Evolutionary conservation across 2,888 invertebrate species (phyloP).

Genomic region (Agrilus biguttatus): DNA sequence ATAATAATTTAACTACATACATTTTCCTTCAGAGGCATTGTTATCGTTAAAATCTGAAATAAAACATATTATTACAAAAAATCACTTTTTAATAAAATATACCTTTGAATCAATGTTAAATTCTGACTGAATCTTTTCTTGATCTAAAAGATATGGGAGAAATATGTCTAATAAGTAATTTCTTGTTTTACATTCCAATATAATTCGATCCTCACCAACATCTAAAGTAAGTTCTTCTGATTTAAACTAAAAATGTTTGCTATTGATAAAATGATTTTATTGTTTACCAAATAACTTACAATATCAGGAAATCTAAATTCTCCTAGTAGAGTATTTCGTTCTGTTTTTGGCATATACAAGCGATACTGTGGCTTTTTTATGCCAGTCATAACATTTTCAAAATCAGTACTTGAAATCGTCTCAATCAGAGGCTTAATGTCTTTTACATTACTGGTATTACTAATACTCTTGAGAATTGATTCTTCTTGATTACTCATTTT

Average conservation of each 20-base stretch:
- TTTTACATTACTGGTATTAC: slow-evolving; percentile 1
- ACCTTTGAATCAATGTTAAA: slow-evolving; percentile 41
- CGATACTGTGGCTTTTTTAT: slow-evolving; percentile 40
- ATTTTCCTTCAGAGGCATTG: slow-evolving; percentile 19
- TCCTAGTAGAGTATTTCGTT: slow-evolving; percentile 41
- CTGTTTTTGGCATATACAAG: slow-evolving; percentile 41
- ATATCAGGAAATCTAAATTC: slow-evolving; percentile 46
- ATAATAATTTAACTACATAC: too few species aligned
- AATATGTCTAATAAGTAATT: slow-evolving; percentile 54
- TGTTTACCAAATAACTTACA: slow-evolving; percentile 28
- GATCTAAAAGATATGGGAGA: slow-evolving; percentile 49
- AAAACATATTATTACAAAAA: slow-evolving; percentile 7
- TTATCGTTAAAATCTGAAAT: slow-evolving; percentile 27
- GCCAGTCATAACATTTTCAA: slow-evolving; percentile 10
- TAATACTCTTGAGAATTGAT: slow-evolving; percentile 10
- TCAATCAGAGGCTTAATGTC: slow-evolving; percentile 20
- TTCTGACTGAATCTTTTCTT: slow-evolving; percentile 34
- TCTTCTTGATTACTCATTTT: slow-evolving; percentile 22
- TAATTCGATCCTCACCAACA: slow-evolving; percentile 60
- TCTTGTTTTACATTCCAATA: slow-evolving; percentile 46
- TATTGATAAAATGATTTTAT: not conserved
- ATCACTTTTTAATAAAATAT: slow-evolving; percentile 10
- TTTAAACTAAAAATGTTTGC: slow-evolving; percentile 34
- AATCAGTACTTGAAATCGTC: slow-evolving; percentile 18
- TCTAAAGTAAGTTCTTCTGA: slow-evolving; percentile 49